phyloP scores from a whole-genome alignment of 30 jellyfish, hydroid and myxozoan species.

The Cassiopea andromeda region DNA sequence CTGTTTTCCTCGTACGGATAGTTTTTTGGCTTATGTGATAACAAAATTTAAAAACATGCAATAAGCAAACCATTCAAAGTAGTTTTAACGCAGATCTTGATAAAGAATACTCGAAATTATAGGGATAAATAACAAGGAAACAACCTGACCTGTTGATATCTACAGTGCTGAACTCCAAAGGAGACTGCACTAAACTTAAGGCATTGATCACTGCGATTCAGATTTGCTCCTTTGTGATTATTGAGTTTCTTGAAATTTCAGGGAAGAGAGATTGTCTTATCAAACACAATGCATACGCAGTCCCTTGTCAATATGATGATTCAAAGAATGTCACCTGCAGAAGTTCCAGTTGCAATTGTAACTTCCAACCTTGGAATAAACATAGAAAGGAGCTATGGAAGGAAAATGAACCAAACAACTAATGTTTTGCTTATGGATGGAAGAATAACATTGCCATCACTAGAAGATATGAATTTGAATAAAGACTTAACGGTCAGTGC shows the following conservation, averaged over 20 bases:
- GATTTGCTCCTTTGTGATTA: too few species aligned
- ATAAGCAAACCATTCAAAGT: too few species aligned
- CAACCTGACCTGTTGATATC: too few species aligned
- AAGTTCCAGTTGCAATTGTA: slow-evolving; percentile 13
- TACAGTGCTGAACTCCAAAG: too few species aligned
- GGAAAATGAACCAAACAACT: slow-evolving; percentile 28
- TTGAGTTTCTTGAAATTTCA: background rate
- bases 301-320: slow-evolving; percentile 25
- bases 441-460: slow-evolving; percentile 19
- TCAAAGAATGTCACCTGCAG: slow-evolving; percentile 45
- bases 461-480: slow-evolving; percentile 21
- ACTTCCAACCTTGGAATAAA: slow-evolving; percentile 34
- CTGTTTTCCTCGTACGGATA: too few species aligned
- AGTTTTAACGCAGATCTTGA: too few species aligned
- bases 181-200: too few species aligned
- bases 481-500: slow-evolving; percentile 10
- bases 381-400: slow-evolving; percentile 8
- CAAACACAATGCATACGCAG: background rate
- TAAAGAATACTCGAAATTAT: too few species aligned
- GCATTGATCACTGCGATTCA: too few species aligned
- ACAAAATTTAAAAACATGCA: too few species aligned
- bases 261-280: slow-evolving; percentile 12
- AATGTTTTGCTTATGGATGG: background rate
- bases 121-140: too few species aligned
- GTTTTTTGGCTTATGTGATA: too few species aligned